Evolutionary conservation across 2,888 invertebrate genomes (phyloP), one percentile per base, ranked within the genome.

Genomic region (Camponotus fellah): DNA sequence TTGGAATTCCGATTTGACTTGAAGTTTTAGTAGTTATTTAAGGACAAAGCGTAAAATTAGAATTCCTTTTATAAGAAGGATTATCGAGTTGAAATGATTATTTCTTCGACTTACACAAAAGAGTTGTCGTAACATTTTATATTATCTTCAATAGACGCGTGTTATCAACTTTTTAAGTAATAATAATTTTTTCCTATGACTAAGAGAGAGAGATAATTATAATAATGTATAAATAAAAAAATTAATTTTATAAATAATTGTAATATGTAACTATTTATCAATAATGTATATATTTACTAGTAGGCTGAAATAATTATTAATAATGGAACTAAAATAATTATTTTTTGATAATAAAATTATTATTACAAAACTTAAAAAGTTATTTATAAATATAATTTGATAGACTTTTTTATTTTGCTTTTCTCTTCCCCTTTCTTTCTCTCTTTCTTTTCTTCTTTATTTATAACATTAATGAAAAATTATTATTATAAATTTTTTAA

Each of bases 41-140:
- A 80, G 60, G 74, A 37, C 60, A 60, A 60, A 74, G 72, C 72
- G 74, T 74, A 58, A 74, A 80, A 80, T 80, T 60, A 74, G 46
- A 17, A 60, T 74, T 34, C 60, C n/a, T n/a, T 17, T 60, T 58
- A 26, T 26, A 46, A 53, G 53, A 71, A 56, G 17, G 32, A 34
- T 53, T 53, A 26, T 40, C 26, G 40, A 68, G 68, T 68, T 12
- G 4, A 69, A 40, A 26, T 32, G n/a, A 14, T 9, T 32, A 56
- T 77, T 69, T 26, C 56, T 56, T 40, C 4, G 4, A 71, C 17
- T 46, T 14, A 40, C 14, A n/a, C 21, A 14, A 3, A 77, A 26
- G 26, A 77, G 71, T 40, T 37, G 12, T 56, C n/a, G 12, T 40
- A 56, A 12, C 3, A 34, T 21, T 75, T 62, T 34, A 8, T 46